These are phyloP conservation scores for Dilophus febrilis DNA, from an alignment of 2,888 invertebrate genomes.

Conservation along the genomic window DNA sequence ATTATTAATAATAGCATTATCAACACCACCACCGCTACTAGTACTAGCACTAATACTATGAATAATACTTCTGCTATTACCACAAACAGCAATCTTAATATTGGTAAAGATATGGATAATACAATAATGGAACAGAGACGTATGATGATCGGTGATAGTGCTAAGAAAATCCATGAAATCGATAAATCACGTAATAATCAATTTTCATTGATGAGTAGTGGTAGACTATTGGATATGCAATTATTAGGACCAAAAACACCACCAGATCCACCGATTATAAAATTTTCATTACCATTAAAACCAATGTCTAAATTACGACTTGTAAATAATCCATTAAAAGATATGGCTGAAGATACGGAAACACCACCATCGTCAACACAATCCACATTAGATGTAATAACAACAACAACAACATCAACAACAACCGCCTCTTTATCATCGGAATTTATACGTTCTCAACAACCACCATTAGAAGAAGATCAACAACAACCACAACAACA, in stretches of 20 bases:
- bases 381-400: slow-evolving; percentile 6
- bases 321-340: slow-evolving; percentile 48
- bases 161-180: not conserved
- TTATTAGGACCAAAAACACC: slow-evolving; percentile 54
- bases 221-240: slow-evolving; percentile 14
- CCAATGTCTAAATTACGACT: slow-evolving; percentile 36
- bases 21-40: too few species aligned
- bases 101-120: not conserved
- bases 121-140: too few species aligned
- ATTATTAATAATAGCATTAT: too few species aligned
- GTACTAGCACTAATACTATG: too few species aligned
- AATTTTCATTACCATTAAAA: slow-evolving; percentile 39
- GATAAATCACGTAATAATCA: not conserved
- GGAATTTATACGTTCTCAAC: not conserved
- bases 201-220: slow-evolving; percentile 5
- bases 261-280: slow-evolving; percentile 47
- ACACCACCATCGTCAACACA: slow-evolving; percentile 4
- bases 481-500: slow-evolving; percentile 10
- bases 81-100: slow-evolving; percentile 6
- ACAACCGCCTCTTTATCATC: not conserved
- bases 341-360: slow-evolving; percentile 32
- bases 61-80: slow-evolving; percentile 2
- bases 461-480: not conserved
- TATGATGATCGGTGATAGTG: too few species aligned
- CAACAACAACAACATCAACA: slow-evolving; percentile 9